phyloP scores from a whole-genome alignment of 2,113 vertebrate species.

The Gavia stellata region DNA sequence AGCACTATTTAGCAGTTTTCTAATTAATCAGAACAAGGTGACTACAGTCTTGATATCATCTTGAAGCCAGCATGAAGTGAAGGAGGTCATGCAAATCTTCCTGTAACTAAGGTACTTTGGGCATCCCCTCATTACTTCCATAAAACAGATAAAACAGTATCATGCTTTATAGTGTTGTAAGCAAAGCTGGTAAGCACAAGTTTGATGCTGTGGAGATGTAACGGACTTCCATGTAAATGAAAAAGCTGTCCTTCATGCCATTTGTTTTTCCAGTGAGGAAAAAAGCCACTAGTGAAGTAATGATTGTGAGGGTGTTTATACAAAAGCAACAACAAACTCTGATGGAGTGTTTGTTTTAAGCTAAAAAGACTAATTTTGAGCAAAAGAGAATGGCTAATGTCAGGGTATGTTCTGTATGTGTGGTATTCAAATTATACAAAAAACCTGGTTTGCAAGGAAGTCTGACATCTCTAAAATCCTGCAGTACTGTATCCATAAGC shows the following conservation, averaged over 20 bases:
- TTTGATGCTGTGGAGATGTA: background rate
- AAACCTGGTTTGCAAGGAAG: background rate
- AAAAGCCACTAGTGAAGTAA: background rate
- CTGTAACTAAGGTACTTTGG: background rate
- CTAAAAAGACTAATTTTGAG: background rate
- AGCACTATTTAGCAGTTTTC: background rate
- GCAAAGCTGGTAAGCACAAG: background rate
- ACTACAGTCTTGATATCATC: background rate
- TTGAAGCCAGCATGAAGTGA: background rate
- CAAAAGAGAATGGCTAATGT: background rate
- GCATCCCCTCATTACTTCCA: background rate
- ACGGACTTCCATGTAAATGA: background rate
- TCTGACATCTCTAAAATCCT: background rate
- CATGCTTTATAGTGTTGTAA: background rate
- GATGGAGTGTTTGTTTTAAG: background rate
- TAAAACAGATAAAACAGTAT: background rate
- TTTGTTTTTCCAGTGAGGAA: background rate
- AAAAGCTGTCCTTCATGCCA: background rate
- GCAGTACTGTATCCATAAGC: background rate
- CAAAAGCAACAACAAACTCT: background rate
- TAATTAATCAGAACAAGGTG: background rate
- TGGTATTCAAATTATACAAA: background rate
- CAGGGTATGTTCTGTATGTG: background rate
- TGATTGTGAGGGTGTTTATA: background rate
- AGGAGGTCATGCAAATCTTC: background rate